Evolutionary conservation across 2,888 invertebrate species (phyloP), one percentile per base, ranked within the genome.

Genomic region (Drosophila ustulata): DNA sequence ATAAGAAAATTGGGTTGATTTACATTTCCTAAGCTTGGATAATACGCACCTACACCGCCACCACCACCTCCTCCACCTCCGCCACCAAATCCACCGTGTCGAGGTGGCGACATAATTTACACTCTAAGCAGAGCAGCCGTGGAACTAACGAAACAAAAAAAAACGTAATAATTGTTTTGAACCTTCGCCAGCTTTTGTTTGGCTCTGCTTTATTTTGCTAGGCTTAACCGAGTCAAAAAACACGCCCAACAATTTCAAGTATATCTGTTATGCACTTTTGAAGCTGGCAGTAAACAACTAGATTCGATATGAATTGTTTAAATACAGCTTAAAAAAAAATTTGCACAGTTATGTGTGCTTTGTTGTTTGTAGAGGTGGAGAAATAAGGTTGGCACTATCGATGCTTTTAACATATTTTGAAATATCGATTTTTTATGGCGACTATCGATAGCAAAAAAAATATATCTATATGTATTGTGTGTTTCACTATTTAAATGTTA

Each of bases 81-180:
- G 4, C 67, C 66, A 2, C 66, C 70, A 49, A 62, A 80, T 25
- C 74, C 74, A 34, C 78, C 28, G 53, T 72, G 69, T 47, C 78
- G 78, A 62, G 78, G 78, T 58, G 80, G 80, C 57, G 78, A 63
- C 78, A 78, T 78, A 37, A 37, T 26, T 52, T 51, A 66, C 45
- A 50, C 59, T 43, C 30, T 46, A 39, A 30, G 49, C 51, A 66
- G 46, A 32, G 45, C 34, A 56, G 47, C 43, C 51, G 64, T 57
- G 59, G 57, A 55, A 71, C 50, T 63, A 58, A 56, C 34, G 18
- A 26, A 57, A 59, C 49, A 57, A 30, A 63, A 59, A 59, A 51
- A 30, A 66, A 55, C 37, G 18, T 52, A 56, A 41, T 53, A 51
- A 49, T 47, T 56, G 47, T 37, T 66, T 57, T 66, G 47, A 13